A percentile compares a stretch with the other conserved stretches of the same genome.
Evolutionary conservation across 2,797 vertebrate genomes (phyloP).

Genomic region (Sparus aurata): DNA sequence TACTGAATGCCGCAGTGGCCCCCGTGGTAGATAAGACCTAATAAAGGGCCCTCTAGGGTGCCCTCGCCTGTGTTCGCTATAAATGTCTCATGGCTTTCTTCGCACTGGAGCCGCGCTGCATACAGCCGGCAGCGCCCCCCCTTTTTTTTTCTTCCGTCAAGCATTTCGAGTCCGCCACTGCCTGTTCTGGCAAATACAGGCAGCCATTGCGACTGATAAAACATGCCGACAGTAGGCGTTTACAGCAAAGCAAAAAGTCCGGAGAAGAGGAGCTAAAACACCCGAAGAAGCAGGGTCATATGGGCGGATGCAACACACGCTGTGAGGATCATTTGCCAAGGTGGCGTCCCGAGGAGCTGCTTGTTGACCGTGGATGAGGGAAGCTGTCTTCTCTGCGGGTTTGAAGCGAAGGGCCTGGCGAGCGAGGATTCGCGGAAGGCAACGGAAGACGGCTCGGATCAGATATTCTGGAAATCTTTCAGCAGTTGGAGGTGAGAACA

Average conservation of each 20-base stretch:
- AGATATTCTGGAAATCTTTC: constrained; percentile 27
- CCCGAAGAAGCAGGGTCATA: constrained; percentile 24
- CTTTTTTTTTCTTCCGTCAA: no score
- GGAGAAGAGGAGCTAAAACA: background rate
- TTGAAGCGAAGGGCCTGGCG: constrained; percentile 7
- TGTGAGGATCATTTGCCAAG: constrained; percentile 35
- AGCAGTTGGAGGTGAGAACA: constrained; percentile 13
- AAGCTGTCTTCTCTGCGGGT: constrained; percentile 36
- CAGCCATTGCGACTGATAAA: background rate
- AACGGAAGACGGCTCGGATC: background rate
- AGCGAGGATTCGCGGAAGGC: constrained; percentile 12
- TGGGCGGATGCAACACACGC: constrained; percentile 24
- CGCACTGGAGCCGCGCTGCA: no score
- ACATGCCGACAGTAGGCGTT: background rate
- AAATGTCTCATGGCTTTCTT: no score
- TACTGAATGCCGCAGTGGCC: no score
- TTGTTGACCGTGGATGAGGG: constrained; percentile 34
- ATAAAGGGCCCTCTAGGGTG: no score
- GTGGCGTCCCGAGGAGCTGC: constrained; percentile 25
- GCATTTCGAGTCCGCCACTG: no score
- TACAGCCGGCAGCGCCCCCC: no score
- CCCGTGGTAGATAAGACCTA: no score
- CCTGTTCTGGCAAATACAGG: background rate
- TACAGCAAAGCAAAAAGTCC: background rate
- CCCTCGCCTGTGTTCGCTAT: no score